A percentile compares a stretch with the other conserved stretches of the same genome.
These are phyloP conservation scores for Conistra vaccinii DNA, from an alignment of 2,888 invertebrate species.

Conservation along the genomic window DNA sequence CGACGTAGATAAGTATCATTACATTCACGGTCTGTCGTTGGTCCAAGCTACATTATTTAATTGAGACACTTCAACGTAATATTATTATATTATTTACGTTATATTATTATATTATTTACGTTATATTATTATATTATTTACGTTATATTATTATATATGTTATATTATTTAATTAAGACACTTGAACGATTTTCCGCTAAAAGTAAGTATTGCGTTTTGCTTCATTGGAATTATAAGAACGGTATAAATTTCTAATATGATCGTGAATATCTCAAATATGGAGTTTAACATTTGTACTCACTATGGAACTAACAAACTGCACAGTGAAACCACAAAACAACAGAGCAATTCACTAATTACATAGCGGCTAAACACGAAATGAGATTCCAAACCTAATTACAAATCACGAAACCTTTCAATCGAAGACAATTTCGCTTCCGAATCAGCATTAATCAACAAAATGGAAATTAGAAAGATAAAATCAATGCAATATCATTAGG, in stretches of 20 bases:
- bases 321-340: conserved; percentile 33
- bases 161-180: too few species aligned
- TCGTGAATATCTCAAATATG: too few species aligned
- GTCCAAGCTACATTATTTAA: conserved; percentile 22
- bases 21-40: conserved; percentile 10
- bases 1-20: conserved; percentile 14
- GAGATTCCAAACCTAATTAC: conserved; percentile 56
- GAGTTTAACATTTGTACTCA: background rate
- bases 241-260: too few species aligned
- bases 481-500: conserved; percentile 74
- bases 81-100: too few species aligned
- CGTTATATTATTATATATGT: too few species aligned
- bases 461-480: conserved; percentile 71
- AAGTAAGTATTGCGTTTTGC: too few species aligned
- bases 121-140: too few species aligned
- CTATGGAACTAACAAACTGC: conserved; percentile 8
- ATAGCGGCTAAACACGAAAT: conserved; percentile 52
- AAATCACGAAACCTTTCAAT: conserved; percentile 61
- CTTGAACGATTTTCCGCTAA: too few species aligned
- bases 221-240: too few species aligned
- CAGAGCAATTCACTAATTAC: conserved; percentile 49
- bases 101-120: too few species aligned
- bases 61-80: conserved; percentile 11
- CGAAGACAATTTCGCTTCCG: conserved; percentile 62
- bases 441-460: conserved; percentile 65